Conservation (phyloP, 2,888 invertebrate genomes). For the Criorhina ranunculi region DNA sequence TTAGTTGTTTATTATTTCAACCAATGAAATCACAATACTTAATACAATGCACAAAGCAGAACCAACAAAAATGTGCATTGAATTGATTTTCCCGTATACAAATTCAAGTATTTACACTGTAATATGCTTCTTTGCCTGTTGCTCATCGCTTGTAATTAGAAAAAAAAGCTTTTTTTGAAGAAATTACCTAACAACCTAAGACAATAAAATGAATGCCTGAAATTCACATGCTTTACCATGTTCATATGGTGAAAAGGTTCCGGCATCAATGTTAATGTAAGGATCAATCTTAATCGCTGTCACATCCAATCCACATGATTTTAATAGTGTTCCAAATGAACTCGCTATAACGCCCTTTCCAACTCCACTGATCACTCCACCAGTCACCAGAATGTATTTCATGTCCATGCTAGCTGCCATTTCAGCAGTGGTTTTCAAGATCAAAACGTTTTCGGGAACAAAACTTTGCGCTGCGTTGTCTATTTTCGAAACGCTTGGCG, state of each 20-base stretch:
- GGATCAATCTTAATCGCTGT: constrained; percentile 99
- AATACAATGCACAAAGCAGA: no score
- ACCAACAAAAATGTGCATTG: no score
- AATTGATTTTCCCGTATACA: not conserved
- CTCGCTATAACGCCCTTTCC: constrained; percentile 98
- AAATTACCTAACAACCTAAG: constrained; percentile 4
- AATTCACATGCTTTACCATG: constrained; percentile 90
- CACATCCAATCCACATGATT: constrained; percentile 97
- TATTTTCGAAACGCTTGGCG: not conserved
- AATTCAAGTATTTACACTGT: not conserved
- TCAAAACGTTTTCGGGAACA: constrained; percentile 18
- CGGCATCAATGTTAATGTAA: constrained; percentile 99
- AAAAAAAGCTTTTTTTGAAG: not conserved
- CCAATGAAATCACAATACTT: no score
- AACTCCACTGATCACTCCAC: constrained; percentile 99
- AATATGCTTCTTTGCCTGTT: not conserved
- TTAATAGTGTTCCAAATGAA: constrained; percentile 97
- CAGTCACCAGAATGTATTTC: constrained; percentile 99
- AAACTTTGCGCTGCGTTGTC: not conserved
- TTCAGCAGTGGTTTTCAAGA: constrained; percentile 21
- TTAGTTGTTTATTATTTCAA: no score
- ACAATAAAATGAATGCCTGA: not conserved
- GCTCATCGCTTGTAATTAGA: not conserved
- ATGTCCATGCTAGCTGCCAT: constrained; percentile 86
- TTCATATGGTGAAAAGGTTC: constrained; percentile 99